Evolutionary conservation across 1,140 invertebrate species (phyloP).

Genomic region (Diabrotica undecimpunctata): DNA sequence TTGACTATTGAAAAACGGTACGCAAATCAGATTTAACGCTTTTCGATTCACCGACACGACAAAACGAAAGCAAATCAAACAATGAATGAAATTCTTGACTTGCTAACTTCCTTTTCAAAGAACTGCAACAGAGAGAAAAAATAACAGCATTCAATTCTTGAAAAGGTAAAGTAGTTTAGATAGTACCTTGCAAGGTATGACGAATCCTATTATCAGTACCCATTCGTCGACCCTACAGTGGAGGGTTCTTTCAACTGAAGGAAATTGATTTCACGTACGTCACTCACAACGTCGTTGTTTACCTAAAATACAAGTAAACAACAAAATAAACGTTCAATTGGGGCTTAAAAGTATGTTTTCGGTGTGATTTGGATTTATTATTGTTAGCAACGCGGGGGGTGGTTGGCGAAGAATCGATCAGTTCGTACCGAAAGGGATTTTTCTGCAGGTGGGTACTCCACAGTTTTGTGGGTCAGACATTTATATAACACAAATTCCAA

Average conservation of each 20-base stretch:
- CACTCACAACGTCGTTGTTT: neutral
- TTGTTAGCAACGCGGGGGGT: neutral
- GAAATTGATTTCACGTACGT: conserved; percentile 2
- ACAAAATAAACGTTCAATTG: neutral
- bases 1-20: no score
- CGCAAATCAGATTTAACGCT: no score
- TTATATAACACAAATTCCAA: no score
- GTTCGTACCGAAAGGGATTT: no score
- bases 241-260: neutral
- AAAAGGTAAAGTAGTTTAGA: conserved; percentile 1
- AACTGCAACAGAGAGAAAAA: neutral
- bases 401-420: neutral
- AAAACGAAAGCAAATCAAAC: neutral
- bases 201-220: neutral
- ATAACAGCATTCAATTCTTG: neutral
- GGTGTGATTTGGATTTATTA: neutral
- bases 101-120: neutral
- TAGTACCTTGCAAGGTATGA: conserved; percentile 1
- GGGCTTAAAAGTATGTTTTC: neutral
- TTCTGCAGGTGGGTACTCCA: no score
- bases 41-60: neutral
- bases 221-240: neutral
- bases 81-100: conserved; percentile 2
- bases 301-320: neutral
- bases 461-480: no score